Evolutionary conservation across 2,888 invertebrate genomes (phyloP), one percentile per base, ranked within the genome.

Genomic region (Ephialtes manifestator): DNA sequence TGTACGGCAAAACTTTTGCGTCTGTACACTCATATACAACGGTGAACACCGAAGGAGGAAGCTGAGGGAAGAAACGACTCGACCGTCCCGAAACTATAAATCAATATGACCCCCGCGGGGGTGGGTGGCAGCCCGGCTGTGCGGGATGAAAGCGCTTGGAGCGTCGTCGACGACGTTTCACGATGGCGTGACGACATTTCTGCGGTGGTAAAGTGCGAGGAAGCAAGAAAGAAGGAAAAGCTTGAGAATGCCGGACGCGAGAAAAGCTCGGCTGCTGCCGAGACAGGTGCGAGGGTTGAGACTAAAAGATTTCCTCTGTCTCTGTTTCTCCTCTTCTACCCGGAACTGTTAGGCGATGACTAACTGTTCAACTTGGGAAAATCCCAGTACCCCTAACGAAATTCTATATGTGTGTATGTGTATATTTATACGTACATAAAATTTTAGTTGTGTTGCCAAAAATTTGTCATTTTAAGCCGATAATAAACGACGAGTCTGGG

Each of bases 21-120:
- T 81, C 75, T 67, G 70, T 65, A 71, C 51, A 2, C 58, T 13
- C 51, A 51, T 74, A 74, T 65, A 65, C 39, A 48, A 24, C 24
- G n/a, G 10, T 58, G 18, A 58, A 43, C 18, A 85, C 82, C 81
- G 82, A 82, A 79, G 78, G 53, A 74, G 75, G 81, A 75, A 35
- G 71, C 43, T 67, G 67, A 65, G 80, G 55, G 81, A 76, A 43
- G 60, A 75, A 67, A 48, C 48, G 58, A 72, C 55, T 86, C 79
- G 79, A 72, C 74, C 76, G 80, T 78, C 75, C 78, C 70, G 78
- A 78, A 85, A 82, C 85, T 75, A 82, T 85, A 82, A 85, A 85
- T 85, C 85, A 85, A 85, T 85, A 85, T 79, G 70, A 85, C 78
- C 82, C 75, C 81, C 58, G 75, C 71, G 82, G 85, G 58, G 65